Percentiles rank a stretch among this genome's conserved stretches.
Evolutionary conservation across 2,888 invertebrate species (phyloP).

Genomic region (Lasioglossum figueresi): DNA sequence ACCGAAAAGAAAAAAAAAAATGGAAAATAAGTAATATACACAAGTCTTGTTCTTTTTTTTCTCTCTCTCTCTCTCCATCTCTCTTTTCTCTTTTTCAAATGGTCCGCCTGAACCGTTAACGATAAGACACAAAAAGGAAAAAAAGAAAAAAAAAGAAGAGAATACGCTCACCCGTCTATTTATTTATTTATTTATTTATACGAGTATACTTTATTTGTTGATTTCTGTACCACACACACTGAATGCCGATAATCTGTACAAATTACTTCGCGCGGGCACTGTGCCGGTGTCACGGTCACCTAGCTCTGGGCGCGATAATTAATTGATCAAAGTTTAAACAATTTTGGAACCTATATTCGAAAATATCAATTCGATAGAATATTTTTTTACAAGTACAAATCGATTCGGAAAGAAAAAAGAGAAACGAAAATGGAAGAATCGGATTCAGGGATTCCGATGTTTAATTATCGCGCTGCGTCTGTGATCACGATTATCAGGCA

Average conservation of each 20-base stretch:
- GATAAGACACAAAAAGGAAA: slow-evolving; percentile 4
- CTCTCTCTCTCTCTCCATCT: background rate
- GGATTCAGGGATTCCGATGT: background rate
- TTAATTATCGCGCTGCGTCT: slow-evolving; percentile 60
- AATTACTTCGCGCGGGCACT: slow-evolving; percentile 46
- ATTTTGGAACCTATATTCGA: background rate
- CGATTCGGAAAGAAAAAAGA: background rate
- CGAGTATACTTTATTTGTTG: slow-evolving; percentile 52
- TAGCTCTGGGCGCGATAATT: slow-evolving; percentile 51
- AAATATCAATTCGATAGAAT: background rate
- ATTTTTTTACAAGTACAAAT: background rate
- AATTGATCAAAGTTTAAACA: background rate
- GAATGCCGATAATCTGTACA: slow-evolving; percentile 55
- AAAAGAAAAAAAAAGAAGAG: background rate
- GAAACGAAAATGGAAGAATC: background rate
- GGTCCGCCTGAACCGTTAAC: slow-evolving; percentile 3
- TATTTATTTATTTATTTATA: slow-evolving; percentile 57
- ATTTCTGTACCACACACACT: slow-evolving; percentile 43
- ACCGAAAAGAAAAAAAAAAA: slow-evolving; percentile 13
- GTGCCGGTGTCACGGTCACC: slow-evolving; percentile 25
- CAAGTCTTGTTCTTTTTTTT: slow-evolving; percentile 32
- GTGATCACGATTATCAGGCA: slow-evolving; percentile 63
- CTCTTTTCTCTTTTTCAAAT: slow-evolving; percentile 14
- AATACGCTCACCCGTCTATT: slow-evolving; percentile 45
- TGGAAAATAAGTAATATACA: slow-evolving; percentile 9